These are phyloP conservation scores for Loriculus beryllinus DNA, from an alignment of 2,797 vertebrate species.

Conservation along the genomic window DNA sequence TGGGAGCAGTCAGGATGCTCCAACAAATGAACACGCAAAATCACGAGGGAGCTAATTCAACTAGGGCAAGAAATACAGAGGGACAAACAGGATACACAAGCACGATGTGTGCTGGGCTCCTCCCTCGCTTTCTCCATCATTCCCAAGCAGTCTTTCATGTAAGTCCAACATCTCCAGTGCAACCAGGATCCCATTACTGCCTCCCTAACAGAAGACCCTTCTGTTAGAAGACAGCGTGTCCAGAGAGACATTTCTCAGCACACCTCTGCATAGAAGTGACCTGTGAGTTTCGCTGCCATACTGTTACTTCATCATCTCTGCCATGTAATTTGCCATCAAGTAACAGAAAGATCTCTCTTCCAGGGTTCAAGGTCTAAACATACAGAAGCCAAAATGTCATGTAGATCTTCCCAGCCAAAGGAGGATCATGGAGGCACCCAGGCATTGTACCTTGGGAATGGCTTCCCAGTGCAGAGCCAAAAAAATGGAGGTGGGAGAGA, in stretches of 20 bases:
- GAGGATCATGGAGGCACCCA: background rate
- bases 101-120: background rate
- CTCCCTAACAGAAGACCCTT: background rate
- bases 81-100: background rate
- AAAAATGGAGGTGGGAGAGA: background rate
- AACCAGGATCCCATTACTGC: background rate
- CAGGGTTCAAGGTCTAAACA: background rate
- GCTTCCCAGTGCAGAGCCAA: background rate
- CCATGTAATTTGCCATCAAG: background rate
- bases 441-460: background rate
- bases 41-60: background rate
- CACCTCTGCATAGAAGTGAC: background rate
- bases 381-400: background rate
- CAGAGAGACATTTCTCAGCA: background rate
- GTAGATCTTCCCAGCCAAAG: background rate
- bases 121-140: background rate
- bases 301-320: background rate
- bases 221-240: rapidly evolving
- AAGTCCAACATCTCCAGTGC: background rate
- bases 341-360: background rate
- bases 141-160: background rate
- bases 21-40: rapidly evolving
- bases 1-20: rapidly evolving
- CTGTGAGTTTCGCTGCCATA: background rate
- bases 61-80: background rate